phyloP scores from a whole-genome alignment of 2,113 vertebrate genomes.

The Dipodomys ordii region DNA sequence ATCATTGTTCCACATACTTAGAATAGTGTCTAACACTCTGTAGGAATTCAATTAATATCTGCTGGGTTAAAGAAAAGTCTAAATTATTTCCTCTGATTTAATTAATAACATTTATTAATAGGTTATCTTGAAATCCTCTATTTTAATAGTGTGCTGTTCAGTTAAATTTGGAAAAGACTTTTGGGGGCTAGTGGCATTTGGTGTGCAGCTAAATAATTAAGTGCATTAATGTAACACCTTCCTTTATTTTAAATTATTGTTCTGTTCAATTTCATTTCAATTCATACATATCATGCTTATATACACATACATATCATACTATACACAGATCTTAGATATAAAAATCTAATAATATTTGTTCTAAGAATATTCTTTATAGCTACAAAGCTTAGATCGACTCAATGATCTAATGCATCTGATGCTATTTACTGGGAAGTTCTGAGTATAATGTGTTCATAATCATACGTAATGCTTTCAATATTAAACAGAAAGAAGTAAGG shows the following conservation, averaged over 20 bases:
- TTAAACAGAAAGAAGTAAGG: neutral
- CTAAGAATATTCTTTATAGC: neutral
- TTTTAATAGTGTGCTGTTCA: slow-evolving; percentile 30
- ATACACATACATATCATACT: neutral
- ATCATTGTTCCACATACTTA: neutral
- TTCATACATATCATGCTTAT: neutral
- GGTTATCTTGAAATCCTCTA: neutral
- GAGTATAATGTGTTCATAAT: neutral
- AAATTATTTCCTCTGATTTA: slow-evolving; percentile 7
- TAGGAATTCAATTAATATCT: neutral
- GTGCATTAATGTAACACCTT: neutral
- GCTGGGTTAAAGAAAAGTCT: neutral
- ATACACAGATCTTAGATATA: neutral
- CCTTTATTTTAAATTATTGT: neutral
- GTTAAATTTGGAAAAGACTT: slow-evolving; percentile 3
- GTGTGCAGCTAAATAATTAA: neutral
- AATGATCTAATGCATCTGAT: neutral
- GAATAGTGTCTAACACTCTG: neutral
- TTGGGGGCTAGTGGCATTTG: neutral
- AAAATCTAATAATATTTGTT: neutral
- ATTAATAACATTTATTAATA: slow-evolving; percentile 13
- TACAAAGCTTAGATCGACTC: neutral
- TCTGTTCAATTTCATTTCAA: neutral
- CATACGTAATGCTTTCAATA: neutral
- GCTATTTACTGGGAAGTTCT: neutral